A percentile compares a stretch with the other conserved stretches of the same genome.
These are phyloP conservation scores for Paracentrotus lividus DNA, from an alignment of 53 echinoderm and acorn worm genomes.

Conservation along the genomic window DNA sequence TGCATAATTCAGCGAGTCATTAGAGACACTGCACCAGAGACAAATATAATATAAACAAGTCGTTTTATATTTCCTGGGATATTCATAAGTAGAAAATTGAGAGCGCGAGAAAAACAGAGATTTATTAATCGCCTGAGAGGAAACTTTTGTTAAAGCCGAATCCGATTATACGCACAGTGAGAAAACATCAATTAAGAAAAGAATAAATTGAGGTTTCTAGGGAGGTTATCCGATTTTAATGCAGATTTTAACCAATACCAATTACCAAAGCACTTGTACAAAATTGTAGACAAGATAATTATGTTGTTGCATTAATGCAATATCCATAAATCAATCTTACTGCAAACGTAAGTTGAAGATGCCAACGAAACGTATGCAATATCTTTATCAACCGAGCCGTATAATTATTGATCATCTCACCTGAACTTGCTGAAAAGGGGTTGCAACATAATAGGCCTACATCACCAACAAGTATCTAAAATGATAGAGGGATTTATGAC, in stretches of 20 bases:
- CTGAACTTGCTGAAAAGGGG: no score
- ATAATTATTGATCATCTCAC: no score
- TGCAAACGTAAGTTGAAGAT: no score
- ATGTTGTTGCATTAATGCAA: no score
- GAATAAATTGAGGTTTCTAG: slow-evolving; percentile 8
- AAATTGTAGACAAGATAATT: background rate
- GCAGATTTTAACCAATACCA: background rate
- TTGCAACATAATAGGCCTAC: no score
- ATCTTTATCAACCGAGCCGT: no score
- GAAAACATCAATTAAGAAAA: slow-evolving; percentile 43
- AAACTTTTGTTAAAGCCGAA: background rate
- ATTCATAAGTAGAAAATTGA: background rate
- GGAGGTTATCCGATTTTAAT: background rate
- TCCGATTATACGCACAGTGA: slow-evolving; percentile 2
- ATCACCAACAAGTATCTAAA: no score
- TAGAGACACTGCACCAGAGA: slow-evolving; percentile 49
- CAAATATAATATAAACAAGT: slow-evolving; percentile 49
- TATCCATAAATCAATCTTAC: no score
- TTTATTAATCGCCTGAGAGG: background rate
- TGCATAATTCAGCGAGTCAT: slow-evolving; percentile 52
- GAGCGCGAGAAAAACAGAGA: background rate
- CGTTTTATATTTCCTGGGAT: slow-evolving; percentile 38
- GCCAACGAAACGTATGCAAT: no score
- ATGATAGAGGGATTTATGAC: no score
- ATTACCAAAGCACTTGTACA: background rate